Conservation (phyloP, 2,113 vertebrate genomes). For the Scolopax mira region DNA sequence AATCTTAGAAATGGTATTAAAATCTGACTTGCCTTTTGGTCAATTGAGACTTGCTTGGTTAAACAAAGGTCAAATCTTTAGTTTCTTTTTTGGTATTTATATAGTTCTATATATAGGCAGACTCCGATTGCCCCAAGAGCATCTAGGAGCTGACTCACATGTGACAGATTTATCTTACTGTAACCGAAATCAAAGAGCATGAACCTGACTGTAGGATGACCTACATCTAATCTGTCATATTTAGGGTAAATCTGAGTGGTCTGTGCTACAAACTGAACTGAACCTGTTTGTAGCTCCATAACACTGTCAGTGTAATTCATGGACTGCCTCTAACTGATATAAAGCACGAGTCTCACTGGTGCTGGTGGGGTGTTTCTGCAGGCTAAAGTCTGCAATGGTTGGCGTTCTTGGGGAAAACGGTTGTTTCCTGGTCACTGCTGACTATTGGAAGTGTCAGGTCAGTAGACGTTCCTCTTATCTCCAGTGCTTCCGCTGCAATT, state of each 20-base stretch:
- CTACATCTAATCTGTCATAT: not conserved
- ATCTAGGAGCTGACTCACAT: not conserved
- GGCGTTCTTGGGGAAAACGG: not conserved
- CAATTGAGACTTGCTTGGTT: not conserved
- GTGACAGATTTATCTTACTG: not conserved
- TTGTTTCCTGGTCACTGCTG: slow-evolving; percentile 19
- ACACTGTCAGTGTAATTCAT: not conserved
- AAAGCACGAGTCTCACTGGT: not conserved
- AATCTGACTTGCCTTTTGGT: slow-evolving; percentile 25
- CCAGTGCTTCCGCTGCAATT: not conserved
- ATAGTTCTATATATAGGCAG: not conserved
- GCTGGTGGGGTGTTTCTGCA: not conserved
- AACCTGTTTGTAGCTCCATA: not conserved
- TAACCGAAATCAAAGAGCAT: slow-evolving; percentile 29
- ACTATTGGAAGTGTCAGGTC: not conserved
- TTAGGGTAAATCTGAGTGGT: not conserved
- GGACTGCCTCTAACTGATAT: not conserved
- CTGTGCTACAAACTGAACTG: not conserved
- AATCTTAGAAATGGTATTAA: slow-evolving; percentile 28
- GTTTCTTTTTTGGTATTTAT: slow-evolving; percentile 26
- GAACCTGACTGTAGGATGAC: not conserved
- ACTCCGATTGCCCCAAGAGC: not conserved
- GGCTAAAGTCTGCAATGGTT: rapidly evolving
- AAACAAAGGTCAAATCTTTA: slow-evolving; percentile 34
- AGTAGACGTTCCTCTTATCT: slow-evolving; percentile 1